Conservation (phyloP, 2,113 vertebrate genomes). For the Syngnathoides biaculeatus region DNA sequence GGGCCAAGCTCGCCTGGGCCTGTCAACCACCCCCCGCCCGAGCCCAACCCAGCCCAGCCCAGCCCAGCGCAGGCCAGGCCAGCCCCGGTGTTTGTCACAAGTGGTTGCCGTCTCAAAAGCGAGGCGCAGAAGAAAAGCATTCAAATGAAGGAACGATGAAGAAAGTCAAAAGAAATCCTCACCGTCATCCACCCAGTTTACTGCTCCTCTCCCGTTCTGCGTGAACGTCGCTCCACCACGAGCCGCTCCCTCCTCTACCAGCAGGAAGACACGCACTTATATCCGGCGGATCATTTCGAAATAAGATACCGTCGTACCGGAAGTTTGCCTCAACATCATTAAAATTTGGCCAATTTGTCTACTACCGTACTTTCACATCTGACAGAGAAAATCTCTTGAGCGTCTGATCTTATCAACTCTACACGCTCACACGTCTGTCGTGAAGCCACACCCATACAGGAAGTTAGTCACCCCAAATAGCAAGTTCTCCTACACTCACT, state of each 20-base stretch:
- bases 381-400: too few relatives aligned
- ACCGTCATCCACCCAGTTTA: constrained; percentile 60
- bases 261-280: not conserved
- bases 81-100: not conserved
- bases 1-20: constrained; percentile 44
- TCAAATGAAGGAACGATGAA: constrained; percentile 11
- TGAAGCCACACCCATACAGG: constrained; percentile 50
- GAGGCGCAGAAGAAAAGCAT: not conserved
- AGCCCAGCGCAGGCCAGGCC: not conserved
- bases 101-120: constrained; percentile 2
- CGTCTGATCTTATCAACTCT: too few relatives aligned
- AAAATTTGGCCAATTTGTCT: not conserved
- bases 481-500: constrained; percentile 54
- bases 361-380: too few relatives aligned
- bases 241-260: constrained; percentile 65
- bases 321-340: not conserved
- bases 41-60: not conserved
- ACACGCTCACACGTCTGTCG: constrained; percentile 4
- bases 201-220: constrained; percentile 30
- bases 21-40: not conserved
- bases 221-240: constrained; percentile 46
- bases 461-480: constrained; percentile 48
- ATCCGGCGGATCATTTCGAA: constrained; percentile 21
- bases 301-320: constrained; percentile 10
- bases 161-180: constrained; percentile 38